These are phyloP conservation scores for Tridacna gigas DNA, from an alignment of 2,888 invertebrate species.

Conservation along the genomic window DNA sequence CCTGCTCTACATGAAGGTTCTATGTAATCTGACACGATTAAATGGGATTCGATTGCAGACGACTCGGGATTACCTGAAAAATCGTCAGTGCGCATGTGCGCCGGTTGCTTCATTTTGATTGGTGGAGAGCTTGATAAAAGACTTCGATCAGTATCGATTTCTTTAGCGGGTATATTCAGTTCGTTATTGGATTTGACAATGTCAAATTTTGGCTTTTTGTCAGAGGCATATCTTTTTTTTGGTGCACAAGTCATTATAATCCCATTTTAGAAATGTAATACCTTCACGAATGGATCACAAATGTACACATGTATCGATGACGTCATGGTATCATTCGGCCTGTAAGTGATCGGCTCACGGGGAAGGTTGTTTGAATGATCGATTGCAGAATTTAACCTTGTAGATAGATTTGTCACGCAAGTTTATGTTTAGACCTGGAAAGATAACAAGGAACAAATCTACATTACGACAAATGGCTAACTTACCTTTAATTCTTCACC, in stretches of 20 bases:
- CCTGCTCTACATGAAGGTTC: slow-evolving; percentile 26
- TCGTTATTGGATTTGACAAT: slow-evolving; percentile 43
- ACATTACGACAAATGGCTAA: background rate
- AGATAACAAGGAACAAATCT: slow-evolving; percentile 4
- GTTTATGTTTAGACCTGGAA: slow-evolving; percentile 4
- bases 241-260: slow-evolving; percentile 30
- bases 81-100: slow-evolving; percentile 56
- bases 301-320: slow-evolving; percentile 26
- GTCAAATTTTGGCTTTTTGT: slow-evolving; percentile 45
- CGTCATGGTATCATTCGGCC: slow-evolving; percentile 13
- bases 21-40: slow-evolving; percentile 36
- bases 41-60: slow-evolving; percentile 50
- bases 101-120: slow-evolving; percentile 49
- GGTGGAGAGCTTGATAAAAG: slow-evolving; percentile 13
- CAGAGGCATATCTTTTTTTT: slow-evolving; percentile 40
- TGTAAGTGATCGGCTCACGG: slow-evolving; percentile 15
- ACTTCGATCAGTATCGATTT: slow-evolving; percentile 24
- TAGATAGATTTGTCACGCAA: background rate
- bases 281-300: slow-evolving; percentile 1
- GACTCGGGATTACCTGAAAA: slow-evolving; percentile 40
- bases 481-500: background rate
- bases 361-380: background rate
- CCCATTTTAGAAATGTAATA: slow-evolving; percentile 16
- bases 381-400: background rate
- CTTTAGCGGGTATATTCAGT: slow-evolving; percentile 39